Evolutionary conservation across 2,797 vertebrate genomes (phyloP), one percentile per base, ranked within the genome.

Genomic region (Botia almorhae): DNA sequence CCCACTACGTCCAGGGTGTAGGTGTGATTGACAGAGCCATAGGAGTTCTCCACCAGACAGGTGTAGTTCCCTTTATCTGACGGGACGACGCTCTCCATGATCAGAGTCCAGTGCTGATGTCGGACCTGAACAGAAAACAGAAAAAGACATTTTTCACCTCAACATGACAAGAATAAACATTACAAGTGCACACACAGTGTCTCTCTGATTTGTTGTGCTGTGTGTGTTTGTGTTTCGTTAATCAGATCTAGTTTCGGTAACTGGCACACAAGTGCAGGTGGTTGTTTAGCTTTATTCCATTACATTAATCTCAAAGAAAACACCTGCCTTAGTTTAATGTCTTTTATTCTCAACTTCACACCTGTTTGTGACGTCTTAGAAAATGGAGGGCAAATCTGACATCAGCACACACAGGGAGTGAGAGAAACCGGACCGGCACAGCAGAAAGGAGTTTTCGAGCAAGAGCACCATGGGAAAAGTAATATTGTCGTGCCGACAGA

Each of bases 11-110:
- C 98, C 0, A 99, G 94, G 64, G 97, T 97, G 92, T 99, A 99
- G 0, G 97, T 99, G 91, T 99, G 98, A 78, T 98, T 99, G 92
- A 99, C 97, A 91, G 95, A 91, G 2, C 98, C 98, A 0, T 94
- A 96, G 78, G 94, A 91, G 21, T 99, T 99, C 87, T 97, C 95
- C 87, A 99, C 96, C 48, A 98, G 88, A 2, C 98, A 99, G 2
- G 98, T 99, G 82, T 99, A 99, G 91, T 97, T 98, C 13, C 98
- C 98, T 83, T 98, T 98, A 92, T 99, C 98, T 0, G 98, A 99
- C 0, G 98, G 98, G 77, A 99, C 98, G 82, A 98, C 98, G 0
- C 98, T 99, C 89, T 99, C 98, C 98, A 99, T 99, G 87, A 99
- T 98, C 33, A 99, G 94, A 84, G 96, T 98, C 98, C 98, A 99